Evolutionary conservation across 2,113 vertebrate genomes (phyloP).

Genomic region (Gymnarchus niloticus): DNA sequence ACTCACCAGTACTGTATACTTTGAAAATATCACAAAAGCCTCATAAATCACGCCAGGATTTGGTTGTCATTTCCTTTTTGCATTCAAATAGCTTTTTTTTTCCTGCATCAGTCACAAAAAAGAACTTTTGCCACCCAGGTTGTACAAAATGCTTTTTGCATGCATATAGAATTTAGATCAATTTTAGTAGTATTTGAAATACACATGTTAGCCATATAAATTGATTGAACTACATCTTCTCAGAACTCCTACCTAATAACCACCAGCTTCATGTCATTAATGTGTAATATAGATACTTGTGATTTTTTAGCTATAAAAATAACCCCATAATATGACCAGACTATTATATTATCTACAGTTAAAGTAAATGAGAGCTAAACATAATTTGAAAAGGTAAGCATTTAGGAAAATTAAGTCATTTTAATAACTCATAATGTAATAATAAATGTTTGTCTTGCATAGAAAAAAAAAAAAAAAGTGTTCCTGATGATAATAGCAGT

Average conservation of each 20-base stretch:
- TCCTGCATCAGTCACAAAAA: neutral
- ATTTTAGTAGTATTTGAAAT: neutral
- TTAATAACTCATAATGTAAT: neutral
- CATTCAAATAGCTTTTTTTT: conserved; percentile 22
- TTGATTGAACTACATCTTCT: neutral
- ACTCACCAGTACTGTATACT: conserved; percentile 23
- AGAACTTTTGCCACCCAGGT: neutral
- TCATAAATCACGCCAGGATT: conserved; percentile 23
- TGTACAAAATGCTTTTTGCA: neutral
- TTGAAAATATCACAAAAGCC: conserved; percentile 23
- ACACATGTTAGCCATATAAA: neutral
- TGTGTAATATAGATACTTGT: neutral
- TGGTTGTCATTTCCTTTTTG: conserved; percentile 15
- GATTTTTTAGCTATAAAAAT: neutral
- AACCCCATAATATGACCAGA: neutral
- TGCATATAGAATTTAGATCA: neutral
- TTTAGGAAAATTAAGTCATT: neutral
- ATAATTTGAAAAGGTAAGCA: neutral
- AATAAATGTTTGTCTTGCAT: neutral
- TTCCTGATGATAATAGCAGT: neutral
- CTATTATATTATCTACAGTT: neutral
- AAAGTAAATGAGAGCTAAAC: neutral
- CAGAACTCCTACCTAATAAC: neutral
- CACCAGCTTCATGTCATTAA: neutral
- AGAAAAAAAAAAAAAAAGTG: neutral